Percentiles rank a stretch among this genome's conserved stretches.
These are phyloP conservation scores for rabbit (Oryctolagus cuniculus) DNA, from an alignment of 2,113 vertebrate genomes.

Conservation along the genomic window mOryCun1.1 NC_091439.1:81257501-81258000, in stretches of 20 bases:
- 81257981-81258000: not conserved
- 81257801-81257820: not conserved
- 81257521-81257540: slow-evolving; percentile 9
- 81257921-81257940: not conserved
- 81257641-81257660: not conserved
- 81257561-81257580: not conserved
- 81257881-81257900: not conserved
- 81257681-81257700: not conserved
- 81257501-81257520: not conserved
- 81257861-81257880: not conserved
- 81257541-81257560: not conserved
- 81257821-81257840: not conserved
- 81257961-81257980: not conserved
- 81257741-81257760: not conserved
- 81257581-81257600: not conserved
- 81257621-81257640: not conserved
- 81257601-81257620: not conserved
- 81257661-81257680: not conserved
- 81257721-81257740: not conserved
- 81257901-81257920: not conserved
- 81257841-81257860: slow-evolving; percentile 45
- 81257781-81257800: not conserved
- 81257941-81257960: not conserved
- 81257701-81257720: not conserved
- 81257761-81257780: not conserved